These are phyloP conservation scores for Chironex yamaguchii DNA, from an alignment of 30 jellyfish, hydroid and myxozoan species.

Conservation along the genomic window DNA sequence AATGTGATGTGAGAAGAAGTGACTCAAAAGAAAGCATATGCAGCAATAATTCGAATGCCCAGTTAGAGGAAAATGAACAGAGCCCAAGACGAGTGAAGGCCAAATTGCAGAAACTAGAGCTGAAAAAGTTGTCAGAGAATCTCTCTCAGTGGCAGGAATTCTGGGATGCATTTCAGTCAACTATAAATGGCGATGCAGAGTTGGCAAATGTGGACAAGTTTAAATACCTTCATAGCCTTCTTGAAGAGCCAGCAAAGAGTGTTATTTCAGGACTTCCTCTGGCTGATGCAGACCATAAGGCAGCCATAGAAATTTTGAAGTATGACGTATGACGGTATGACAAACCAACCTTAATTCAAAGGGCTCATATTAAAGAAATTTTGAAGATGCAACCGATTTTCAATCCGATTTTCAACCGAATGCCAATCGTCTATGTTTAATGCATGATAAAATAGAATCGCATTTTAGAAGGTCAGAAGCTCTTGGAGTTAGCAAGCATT, in stretches of 20 bases:
- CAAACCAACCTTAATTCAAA: neutral
- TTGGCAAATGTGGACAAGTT: neutral
- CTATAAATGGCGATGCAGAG: neutral
- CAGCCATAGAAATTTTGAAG: neutral
- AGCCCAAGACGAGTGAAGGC: neutral
- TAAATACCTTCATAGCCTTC: no score
- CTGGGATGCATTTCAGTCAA: neutral
- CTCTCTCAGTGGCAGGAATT: neutral
- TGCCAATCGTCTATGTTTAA: no score
- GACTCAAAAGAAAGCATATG: neutral
- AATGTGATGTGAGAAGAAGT: neutral
- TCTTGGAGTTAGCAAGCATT: neutral
- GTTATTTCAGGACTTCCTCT: neutral
- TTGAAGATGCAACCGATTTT: neutral
- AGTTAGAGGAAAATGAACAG: no score
- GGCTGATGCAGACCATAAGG: neutral
- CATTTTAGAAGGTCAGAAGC: neutral
- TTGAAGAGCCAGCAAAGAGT: neutral
- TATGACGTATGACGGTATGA: neutral
- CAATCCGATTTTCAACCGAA: no score
- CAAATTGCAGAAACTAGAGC: neutral
- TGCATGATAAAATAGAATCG: neutral
- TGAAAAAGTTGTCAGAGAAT: neutral
- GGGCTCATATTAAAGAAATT: neutral
- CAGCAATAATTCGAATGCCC: neutral